Evolutionary conservation across 2,888 invertebrate species (phyloP).

Genomic region (Cyclophora albipunctata): DNA sequence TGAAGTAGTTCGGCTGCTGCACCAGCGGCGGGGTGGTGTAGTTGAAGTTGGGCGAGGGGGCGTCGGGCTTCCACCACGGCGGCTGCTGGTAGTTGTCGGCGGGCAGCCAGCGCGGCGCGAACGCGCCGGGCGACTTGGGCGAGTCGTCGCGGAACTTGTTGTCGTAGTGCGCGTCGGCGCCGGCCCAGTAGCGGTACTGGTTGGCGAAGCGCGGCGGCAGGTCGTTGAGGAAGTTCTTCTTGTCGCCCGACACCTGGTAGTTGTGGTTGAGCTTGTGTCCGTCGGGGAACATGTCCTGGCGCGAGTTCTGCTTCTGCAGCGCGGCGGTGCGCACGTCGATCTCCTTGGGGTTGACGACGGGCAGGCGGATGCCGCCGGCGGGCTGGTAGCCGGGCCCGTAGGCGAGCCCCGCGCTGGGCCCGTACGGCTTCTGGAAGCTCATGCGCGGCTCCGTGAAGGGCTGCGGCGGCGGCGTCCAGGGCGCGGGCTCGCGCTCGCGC

Average conservation of each 20-base stretch:
- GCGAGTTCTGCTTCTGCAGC: conserved; percentile 61
- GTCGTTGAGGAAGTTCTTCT: conserved; percentile 63
- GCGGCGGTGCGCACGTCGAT: conserved; percentile 69
- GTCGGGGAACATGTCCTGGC: conserved; percentile 56
- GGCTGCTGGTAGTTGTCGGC: conserved; percentile 23
- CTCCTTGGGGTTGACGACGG: conserved; percentile 70
- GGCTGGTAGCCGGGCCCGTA: conserved; percentile 46
- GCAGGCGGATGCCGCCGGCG: conserved; percentile 45
- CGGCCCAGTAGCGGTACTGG: conserved; percentile 57
- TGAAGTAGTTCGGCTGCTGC: conserved; percentile 45
- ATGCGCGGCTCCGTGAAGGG: conserved; percentile 35
- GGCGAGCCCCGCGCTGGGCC: conserved; percentile 42
- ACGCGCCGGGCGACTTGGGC: too few species aligned
- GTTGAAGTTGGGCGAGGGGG: conserved; percentile 31
- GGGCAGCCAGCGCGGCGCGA: conserved; percentile 21
- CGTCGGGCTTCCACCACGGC: conserved; percentile 58
- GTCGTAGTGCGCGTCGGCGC: conserved; percentile 35
- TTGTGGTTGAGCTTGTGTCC: conserved; percentile 52
- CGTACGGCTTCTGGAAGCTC: conserved; percentile 54
- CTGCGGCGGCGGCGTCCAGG: conserved; percentile 29
- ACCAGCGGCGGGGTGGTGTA: conserved; percentile 35
- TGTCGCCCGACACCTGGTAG: conserved; percentile 59
- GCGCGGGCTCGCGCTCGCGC: too few species aligned
- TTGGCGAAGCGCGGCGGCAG: conserved; percentile 66
- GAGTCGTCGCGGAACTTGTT: conserved; percentile 48